Evolutionary conservation across 35 echinoderm and acorn worm species (phyloP), one percentile per base, ranked within the genome.

Genomic region (Apostichopus californicus): DNA sequence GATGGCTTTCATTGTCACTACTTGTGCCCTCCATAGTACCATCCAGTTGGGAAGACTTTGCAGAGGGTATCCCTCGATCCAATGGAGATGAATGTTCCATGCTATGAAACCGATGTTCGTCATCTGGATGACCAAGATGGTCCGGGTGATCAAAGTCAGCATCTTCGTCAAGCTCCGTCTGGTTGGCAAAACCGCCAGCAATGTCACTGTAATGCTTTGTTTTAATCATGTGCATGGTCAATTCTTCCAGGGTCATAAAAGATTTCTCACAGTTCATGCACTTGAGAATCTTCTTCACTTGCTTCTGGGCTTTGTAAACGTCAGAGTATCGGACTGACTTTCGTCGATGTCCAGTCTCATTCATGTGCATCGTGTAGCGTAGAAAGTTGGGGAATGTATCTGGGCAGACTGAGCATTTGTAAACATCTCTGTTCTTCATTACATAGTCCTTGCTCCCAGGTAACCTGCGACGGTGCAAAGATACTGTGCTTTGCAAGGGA

Each of bases 261-360:
- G 90, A 92, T 66, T 92, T 92, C 9, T 92, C 77, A 92, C 90
- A 92, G 56, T 81, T 81, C 90, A 92, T 92, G 20, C 90, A 92
- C 57, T 92, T 92, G 54, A 92, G 56, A 7, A 92, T 81, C 46
- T 92, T 92, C 28, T 92, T 81, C 28, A 92, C 90, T 73, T 92
- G 90, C 79, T 59, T 92, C 79, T 92, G 77, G 14, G 77, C 90
- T 54, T 92, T 81, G 21, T 92, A 92, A 2, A 81, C 90, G 18
- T 81, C 59, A 20, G 77, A 64, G 61, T 92, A 81, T 9, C 77
- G 77, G 10, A 81, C 86, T 25, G 86, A 81, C 60, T 92, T 92
- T 22, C 79, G 52, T 18, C 79, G 54, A 59, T 92, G 90, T 15
- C 90, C 90, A 13, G 90, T 81, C 26, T 92, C 77, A 53, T 92